A percentile compares a stretch with the other conserved stretches of the same genome.
phyloP scores from a whole-genome alignment of 2,113 vertebrate species.

The Orthonyx spaldingii region DNA sequence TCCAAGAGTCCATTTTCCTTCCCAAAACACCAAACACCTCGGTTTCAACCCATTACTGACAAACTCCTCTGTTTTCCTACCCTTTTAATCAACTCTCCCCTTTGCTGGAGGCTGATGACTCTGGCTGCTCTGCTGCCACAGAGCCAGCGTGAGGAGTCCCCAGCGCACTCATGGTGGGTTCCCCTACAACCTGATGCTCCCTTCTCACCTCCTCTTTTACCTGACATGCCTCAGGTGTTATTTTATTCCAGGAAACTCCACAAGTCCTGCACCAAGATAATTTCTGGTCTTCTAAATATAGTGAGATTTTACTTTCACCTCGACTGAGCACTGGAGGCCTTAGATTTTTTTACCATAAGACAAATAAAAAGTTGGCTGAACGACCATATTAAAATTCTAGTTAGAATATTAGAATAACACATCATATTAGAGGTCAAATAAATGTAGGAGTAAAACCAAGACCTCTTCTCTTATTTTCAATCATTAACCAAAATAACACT shows the following conservation, averaged over 20 bases:
- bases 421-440: not conserved
- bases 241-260: not conserved
- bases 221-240: not conserved
- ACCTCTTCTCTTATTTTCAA: not conserved
- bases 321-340: not conserved
- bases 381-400: not conserved
- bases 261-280: not conserved
- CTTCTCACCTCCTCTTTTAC: not conserved
- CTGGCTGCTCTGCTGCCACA: fast-evolving
- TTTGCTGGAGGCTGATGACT: not conserved
- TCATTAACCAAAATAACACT: not conserved
- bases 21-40: not conserved
- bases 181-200: fast-evolving
- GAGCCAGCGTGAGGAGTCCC: not conserved
- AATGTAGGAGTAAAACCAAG: not conserved
- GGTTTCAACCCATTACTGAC: not conserved
- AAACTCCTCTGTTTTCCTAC: not conserved
- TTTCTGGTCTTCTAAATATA: not conserved
- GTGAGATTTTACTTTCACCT: not conserved
- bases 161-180: fast-evolving
- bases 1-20: not conserved
- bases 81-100: not conserved
- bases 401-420: not conserved
- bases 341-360: not conserved
- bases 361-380: not conserved